Conservation (phyloP, 2,797 vertebrate genomes). For the Varecia variegata region DNA sequence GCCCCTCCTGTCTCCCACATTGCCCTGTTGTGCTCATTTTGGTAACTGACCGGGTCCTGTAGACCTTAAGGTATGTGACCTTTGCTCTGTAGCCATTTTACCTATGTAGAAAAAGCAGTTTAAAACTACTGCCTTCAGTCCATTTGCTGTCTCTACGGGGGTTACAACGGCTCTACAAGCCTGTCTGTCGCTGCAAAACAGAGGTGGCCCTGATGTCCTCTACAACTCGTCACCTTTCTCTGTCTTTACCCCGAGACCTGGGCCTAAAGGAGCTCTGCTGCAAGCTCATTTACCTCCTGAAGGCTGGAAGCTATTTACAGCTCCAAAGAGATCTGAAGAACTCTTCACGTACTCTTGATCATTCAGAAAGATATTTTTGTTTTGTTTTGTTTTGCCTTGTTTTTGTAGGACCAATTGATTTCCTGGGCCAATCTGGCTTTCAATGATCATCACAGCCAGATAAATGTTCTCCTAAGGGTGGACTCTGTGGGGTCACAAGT, state of each 20-base stretch:
- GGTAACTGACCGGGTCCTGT: neutral
- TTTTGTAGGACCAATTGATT: neutral
- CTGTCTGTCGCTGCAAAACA: neutral
- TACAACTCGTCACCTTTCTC: neutral
- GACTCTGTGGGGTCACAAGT: neutral
- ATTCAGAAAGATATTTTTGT: neutral
- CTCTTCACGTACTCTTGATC: slow-evolving; percentile 27
- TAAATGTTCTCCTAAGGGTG: neutral
- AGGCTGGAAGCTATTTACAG: slow-evolving; percentile 54
- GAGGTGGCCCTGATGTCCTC: neutral
- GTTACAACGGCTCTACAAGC: neutral
- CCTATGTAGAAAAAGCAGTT: neutral
- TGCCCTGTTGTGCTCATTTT: neutral
- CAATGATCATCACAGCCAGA: neutral
- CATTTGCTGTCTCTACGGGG: rapidly evolving
- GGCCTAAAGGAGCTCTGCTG: neutral
- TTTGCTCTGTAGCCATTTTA: neutral
- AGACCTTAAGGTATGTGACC: neutral
- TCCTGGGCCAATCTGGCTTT: neutral
- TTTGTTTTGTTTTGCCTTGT: slow-evolving; percentile 29
- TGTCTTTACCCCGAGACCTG: neutral
- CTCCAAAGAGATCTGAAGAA: slow-evolving; percentile 42
- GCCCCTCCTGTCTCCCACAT: too few relatives aligned
- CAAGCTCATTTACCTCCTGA: slow-evolving; percentile 62
- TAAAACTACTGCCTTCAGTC: neutral